phyloP scores from a whole-genome alignment of 2,888 invertebrate genomes.

The Cryptophagus acutangulus region DNA sequence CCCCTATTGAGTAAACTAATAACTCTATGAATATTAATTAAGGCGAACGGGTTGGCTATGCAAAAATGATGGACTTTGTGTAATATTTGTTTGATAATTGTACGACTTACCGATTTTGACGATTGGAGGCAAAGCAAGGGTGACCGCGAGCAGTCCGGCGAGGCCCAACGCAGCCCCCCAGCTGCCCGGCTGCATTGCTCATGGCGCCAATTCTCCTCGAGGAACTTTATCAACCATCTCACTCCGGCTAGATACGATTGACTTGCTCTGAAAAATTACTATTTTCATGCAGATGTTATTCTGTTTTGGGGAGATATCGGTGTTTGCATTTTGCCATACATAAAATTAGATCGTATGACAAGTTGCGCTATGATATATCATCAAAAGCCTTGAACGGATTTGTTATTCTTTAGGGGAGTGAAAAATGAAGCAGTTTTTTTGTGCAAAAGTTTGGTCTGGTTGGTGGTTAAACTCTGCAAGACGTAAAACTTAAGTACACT shows the following conservation, averaged over 20 bases:
- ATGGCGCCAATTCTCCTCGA: constrained; percentile 30
- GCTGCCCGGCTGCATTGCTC: constrained; percentile 43
- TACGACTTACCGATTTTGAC: constrained; percentile 44
- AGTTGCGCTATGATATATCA: no score
- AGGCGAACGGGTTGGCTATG: no score
- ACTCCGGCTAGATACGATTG: constrained; percentile 7
- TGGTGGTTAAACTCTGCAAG: no score
- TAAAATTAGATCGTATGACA: no score
- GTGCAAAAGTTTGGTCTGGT: no score
- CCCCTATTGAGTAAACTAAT: constrained; percentile 14
- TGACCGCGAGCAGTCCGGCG: constrained; percentile 40
- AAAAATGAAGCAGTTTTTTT: no score
- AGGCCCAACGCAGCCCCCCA: constrained; percentile 41
- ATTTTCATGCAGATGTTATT: constrained; percentile 9
- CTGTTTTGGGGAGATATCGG: no score
- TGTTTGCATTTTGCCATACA: no score
- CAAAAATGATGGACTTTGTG: neutral
- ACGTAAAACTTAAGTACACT: no score
- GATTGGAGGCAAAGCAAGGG: constrained; percentile 41
- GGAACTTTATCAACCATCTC: constrained; percentile 13
- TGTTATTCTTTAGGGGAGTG: no score
- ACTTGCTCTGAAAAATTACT: constrained; percentile 13
- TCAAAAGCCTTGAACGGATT: no score
- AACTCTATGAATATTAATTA: constrained; percentile 18
- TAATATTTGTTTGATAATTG: neutral